Evolutionary conservation across 2,113 vertebrate species (phyloP).

Genomic region (Neopipo cinnamomea): DNA sequence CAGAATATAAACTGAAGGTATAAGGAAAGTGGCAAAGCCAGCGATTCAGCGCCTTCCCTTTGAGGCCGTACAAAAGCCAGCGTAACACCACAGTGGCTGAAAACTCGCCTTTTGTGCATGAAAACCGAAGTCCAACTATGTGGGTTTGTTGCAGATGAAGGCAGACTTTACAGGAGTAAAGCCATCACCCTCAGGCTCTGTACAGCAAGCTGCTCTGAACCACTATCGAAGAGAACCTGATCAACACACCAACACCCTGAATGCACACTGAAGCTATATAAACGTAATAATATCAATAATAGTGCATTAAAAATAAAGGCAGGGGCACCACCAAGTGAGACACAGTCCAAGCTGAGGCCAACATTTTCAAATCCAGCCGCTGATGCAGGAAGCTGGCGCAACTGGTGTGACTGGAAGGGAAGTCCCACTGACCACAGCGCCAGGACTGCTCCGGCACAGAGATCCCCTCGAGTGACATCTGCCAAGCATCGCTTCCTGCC

Average conservation of each 20-base stretch:
- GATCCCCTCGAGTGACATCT: slow-evolving; percentile 32
- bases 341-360: background rate
- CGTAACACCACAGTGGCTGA: rapidly evolving
- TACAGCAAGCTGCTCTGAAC: background rate
- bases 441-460: background rate
- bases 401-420: slow-evolving; percentile 5
- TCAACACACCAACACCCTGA: background rate
- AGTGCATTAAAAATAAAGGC: background rate
- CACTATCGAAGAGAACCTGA: background rate
- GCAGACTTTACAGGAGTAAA: background rate
- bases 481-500: background rate
- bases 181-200: background rate
- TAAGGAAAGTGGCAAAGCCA: background rate
- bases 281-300: background rate
- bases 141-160: background rate
- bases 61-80: background rate
- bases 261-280: rapidly evolving
- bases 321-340: background rate
- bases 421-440: slow-evolving; percentile 1
- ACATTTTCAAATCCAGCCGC: background rate
- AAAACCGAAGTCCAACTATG: background rate
- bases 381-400: background rate
- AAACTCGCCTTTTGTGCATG: background rate
- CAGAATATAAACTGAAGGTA: background rate
- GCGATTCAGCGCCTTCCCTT: background rate